Evolutionary conservation across 2,888 invertebrate genomes (phyloP), one percentile per base, ranked within the genome.

Genomic region (Napeogenes inachia): DNA sequence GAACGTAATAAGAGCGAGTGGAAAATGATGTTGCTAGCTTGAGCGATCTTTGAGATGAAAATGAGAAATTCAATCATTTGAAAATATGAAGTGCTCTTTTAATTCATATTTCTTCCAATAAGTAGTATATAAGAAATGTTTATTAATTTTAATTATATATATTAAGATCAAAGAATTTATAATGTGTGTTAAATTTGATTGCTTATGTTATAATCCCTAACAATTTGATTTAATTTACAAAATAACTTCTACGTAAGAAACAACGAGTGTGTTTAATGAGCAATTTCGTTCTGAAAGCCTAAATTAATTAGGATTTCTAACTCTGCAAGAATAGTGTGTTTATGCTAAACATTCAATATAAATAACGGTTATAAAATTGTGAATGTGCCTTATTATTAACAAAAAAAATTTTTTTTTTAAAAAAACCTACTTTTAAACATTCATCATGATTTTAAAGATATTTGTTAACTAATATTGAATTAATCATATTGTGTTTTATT

Each of bases 1-100:
- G 56, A 64, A 64, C 61, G 46, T 33, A 61, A 59, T 61, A 57
- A 54, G 21, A 38, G 56, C 42, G 56, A 64, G 56, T 63, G 46
- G 54, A 63, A 45, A 42, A 4, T 12, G 4, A 45, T 33, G 47
- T 46, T 45, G 4, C 45, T 55, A 47, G 33, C 32, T n/a, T 42
- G n/a, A 47, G 3, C 5, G 38, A 47, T 57, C 38, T 33, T 13
- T 35, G 55, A 53, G 13, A 47, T 47, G 47, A 47, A 21, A 21
- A 21, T 21, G 21, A 21, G 21, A 21, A 47, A 47, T 47, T 47
- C n/a, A 47, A 47, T 47, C n/a, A 47, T n/a, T 50, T 5, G 21
- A 30, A 50, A 4, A 30, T 50, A 30, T 50, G 1, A 50, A 30
- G 4, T 10, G 8, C 12, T 6, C 50, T 50, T 10, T 35, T 35